Conservation (phyloP, 2,797 vertebrate genomes). For the Ptychobarbus kaznakovi region DNA sequence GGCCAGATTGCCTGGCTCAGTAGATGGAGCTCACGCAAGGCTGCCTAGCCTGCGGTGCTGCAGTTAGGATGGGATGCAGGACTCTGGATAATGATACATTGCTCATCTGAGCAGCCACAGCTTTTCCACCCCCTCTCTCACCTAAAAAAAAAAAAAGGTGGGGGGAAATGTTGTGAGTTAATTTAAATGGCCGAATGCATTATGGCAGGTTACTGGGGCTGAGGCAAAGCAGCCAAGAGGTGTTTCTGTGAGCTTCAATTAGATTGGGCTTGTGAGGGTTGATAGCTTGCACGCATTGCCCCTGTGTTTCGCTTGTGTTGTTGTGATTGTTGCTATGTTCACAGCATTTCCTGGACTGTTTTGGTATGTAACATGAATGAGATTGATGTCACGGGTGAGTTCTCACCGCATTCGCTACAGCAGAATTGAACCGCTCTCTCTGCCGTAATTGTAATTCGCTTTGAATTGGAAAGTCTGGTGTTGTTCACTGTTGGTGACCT, state of each 20-base stretch:
- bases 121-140: constrained; percentile 67
- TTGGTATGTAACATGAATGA: constrained; percentile 68
- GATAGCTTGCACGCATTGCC: constrained; percentile 79
- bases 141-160: constrained; percentile 65
- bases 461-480: constrained; percentile 52
- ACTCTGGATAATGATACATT: constrained; percentile 84
- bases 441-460: constrained; percentile 48
- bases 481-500: constrained; percentile 11
- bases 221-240: constrained; percentile 88
- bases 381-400: constrained; percentile 70
- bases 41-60: constrained; percentile 90
- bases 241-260: constrained; percentile 89
- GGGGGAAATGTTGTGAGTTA: constrained; percentile 96
- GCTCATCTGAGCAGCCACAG: constrained; percentile 88
- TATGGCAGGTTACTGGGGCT: constrained; percentile 83
- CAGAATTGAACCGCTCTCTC: constrained; percentile 52
- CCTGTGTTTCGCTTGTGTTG: constrained; percentile 51
- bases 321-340: constrained; percentile 67
- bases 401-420: constrained; percentile 72
- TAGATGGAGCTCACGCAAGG: constrained; percentile 87
- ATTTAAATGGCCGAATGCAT: constrained; percentile 98
- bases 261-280: constrained; percentile 76
- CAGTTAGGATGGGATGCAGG: constrained; percentile 75
- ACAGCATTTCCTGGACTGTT: constrained; percentile 76
- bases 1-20: constrained; percentile 93